Evolutionary conservation across 2,888 invertebrate species (phyloP).

Genomic region (Resseliella maxima): DNA sequence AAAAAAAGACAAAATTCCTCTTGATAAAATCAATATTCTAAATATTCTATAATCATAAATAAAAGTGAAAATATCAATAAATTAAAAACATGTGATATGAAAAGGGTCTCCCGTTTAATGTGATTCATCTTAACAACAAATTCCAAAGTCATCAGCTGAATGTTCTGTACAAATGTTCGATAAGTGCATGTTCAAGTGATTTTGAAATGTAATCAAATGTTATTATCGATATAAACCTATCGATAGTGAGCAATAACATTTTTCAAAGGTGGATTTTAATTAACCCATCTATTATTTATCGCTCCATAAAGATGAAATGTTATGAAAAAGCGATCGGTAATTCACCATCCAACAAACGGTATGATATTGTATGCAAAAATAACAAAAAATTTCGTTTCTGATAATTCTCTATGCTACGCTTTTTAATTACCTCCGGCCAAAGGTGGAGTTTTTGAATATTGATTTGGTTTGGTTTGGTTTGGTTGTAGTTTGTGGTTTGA

Average conservation of each 20-base stretch:
- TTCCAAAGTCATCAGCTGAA: slow-evolving; percentile 13
- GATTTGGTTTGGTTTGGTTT: slow-evolving; percentile 18
- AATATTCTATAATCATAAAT: background rate
- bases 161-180: background rate
- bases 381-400: background rate
- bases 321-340: background rate
- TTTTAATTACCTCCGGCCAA: slow-evolving; percentile 33
- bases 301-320: background rate
- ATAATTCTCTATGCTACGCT: slow-evolving; percentile 38
- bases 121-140: background rate
- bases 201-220: background rate
- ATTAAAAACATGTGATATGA: background rate
- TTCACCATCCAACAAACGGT: background rate
- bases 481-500: too few relatives aligned
- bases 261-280: slow-evolving; percentile 7
- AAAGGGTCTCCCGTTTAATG: background rate
- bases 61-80: background rate
- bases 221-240: background rate
- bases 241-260: background rate
- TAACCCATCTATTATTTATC: slow-evolving; percentile 23
- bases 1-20: too few relatives aligned
- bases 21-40: background rate
- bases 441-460: slow-evolving; percentile 30
- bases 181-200: background rate
- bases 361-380: background rate